Evolutionary conservation across 1,140 invertebrate genomes (phyloP).

Genomic region (Leptopilina clavipes): DNA sequence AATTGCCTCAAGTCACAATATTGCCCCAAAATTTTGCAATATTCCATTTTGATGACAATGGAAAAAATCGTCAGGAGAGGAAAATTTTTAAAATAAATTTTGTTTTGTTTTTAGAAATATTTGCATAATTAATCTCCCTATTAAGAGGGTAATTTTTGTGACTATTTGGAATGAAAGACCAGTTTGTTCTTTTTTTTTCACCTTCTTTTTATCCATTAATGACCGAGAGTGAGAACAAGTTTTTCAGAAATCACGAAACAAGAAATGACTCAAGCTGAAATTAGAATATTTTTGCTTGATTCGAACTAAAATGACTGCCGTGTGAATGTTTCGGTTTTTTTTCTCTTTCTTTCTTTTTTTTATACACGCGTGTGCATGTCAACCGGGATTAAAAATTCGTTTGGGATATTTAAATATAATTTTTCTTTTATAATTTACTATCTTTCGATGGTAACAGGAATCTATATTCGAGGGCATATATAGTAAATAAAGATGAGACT

Average conservation of each 20-base stretch:
- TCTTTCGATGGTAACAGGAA: too few species aligned
- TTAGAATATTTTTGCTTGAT: conserved; percentile 19
- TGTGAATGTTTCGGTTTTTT: background rate
- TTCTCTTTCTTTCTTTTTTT: background rate
- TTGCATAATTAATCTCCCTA: background rate
- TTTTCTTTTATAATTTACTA: too few species aligned
- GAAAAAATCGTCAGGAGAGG: background rate
- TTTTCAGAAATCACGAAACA: conserved; percentile 32
- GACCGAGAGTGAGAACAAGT: conserved; percentile 16
- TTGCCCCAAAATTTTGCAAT: too few species aligned
- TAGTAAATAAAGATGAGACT: too few species aligned
- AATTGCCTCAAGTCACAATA: too few species aligned
- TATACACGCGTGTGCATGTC: background rate
- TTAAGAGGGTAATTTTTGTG: background rate
- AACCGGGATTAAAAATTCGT: background rate
- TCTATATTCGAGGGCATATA: too few species aligned
- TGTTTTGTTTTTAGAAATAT: background rate
- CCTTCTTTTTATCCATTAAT: conserved; percentile 28
- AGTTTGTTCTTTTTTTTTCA: conserved; percentile 8
- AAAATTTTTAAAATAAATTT: too few species aligned
- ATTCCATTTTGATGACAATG: too few species aligned
- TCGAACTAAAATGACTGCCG: conserved; percentile 3
- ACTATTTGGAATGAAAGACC: background rate
- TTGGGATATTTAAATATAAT: conserved; percentile 1
- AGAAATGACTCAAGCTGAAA: conserved; percentile 18